These are phyloP conservation scores for Typhlomys cinereus DNA, from an alignment of 2,113 vertebrate species.

Conservation along the genomic window DNA sequence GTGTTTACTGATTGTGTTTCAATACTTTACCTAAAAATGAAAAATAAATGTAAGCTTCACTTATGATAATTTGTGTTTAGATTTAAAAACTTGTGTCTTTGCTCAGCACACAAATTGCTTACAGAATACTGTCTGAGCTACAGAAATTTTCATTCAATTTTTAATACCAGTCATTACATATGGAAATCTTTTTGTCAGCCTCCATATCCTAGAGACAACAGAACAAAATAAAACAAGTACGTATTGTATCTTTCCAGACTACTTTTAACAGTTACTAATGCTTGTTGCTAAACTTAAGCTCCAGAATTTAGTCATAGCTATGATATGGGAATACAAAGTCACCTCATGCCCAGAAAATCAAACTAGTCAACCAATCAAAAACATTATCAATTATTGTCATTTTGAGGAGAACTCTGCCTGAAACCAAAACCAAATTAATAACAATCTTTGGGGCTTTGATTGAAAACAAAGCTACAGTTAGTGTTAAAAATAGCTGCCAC, in stretches of 20 bases:
- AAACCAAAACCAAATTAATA: not conserved
- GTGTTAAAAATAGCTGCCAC: not conserved
- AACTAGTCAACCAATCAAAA: not conserved
- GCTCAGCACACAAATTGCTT: not conserved
- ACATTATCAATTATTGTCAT: no score
- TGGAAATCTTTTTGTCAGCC: slow-evolving; percentile 22
- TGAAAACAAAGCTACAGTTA: not conserved
- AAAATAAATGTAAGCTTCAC: not conserved
- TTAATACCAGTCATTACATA: not conserved
- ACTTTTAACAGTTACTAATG: not conserved
- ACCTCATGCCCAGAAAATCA: not conserved
- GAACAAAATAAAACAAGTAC: not conserved
- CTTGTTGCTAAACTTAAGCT: not conserved
- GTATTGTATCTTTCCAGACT: not conserved
- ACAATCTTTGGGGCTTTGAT: not conserved
- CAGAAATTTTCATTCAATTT: not conserved
- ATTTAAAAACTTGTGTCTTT: slow-evolving; percentile 26
- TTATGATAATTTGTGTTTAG: not conserved
- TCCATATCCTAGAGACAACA: not conserved
- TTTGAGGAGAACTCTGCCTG: not conserved
- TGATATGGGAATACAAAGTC: not conserved
- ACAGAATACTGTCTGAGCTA: not conserved
- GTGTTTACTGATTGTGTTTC: slow-evolving; percentile 15
- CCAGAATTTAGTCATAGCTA: not conserved
- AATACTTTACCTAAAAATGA: not conserved